Base-by-base conservation (phyloP, 2,888 invertebrate genomes). In the Plutella xylostella region DNA sequence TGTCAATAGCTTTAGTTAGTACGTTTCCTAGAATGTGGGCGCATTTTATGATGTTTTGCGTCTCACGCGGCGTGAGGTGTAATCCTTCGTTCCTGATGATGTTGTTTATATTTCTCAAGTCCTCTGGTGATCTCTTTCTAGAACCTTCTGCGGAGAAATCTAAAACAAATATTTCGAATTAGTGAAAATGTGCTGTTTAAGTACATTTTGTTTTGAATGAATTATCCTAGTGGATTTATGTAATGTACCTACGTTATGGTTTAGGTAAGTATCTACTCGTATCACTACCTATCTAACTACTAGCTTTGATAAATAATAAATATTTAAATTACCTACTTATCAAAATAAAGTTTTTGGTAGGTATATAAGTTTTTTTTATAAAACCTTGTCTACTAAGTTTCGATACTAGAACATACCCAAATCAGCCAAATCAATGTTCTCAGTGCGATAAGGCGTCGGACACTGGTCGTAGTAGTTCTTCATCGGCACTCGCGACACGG, bases 41-140 rank as follows among this genome's bases (percentile, higher is more conserved):
- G 54, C 82, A 82, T 60, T 79, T 78, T 3, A 82, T 73, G 0
- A 82, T 71, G 49, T 70, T 75, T 43, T 78, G 79, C 0, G 83
- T 77, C 40, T 82, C 83, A 1, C 74, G 54, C 0, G 80, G 72
- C 0, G 79, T 75, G 1, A 83, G 51, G 12, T 68, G 71, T 0
- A 83, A 51, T 0, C 82, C 83, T 45, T 78, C 79, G 34, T 67
- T 25, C 4, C 41, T 15, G 25, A 80, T 72, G 3, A 78, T 65
- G 45, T 64, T 62, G 54, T 68, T 71, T 3, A 79, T 56, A 1
- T 69, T 62, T 11, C 61, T 64, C 0, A 65, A 46, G 51, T 70
- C 61, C 14, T 74, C 74, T 0, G 80, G 79, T 0, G 80, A 75
- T 0, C 74, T 68, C 19, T 65, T 71, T 19, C 59, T 56, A 0